A percentile compares a stretch with the other conserved stretches of the same genome.
Evolutionary conservation across 2,888 invertebrate genomes (phyloP).

Genomic region (Hemaris fuciformis): DNA sequence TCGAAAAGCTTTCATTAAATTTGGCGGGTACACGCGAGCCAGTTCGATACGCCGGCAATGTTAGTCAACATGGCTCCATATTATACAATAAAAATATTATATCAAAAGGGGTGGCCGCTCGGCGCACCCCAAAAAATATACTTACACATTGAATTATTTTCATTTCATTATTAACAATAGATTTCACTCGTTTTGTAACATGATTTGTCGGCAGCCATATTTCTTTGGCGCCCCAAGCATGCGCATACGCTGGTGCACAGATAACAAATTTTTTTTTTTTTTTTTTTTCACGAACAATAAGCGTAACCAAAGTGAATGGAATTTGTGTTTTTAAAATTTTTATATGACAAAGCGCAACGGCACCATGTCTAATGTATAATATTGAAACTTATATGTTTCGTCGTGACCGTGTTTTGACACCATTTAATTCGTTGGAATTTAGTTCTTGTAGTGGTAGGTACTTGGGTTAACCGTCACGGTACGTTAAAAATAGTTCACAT

Average conservation of each 20-base stretch:
- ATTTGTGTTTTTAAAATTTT: slow-evolving; percentile 41
- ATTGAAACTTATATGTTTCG: slow-evolving; percentile 33
- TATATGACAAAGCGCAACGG: slow-evolving; percentile 27
- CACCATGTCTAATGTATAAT: slow-evolving; percentile 48
- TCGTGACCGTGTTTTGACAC: slow-evolving; percentile 62
- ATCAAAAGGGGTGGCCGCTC: slow-evolving; percentile 46
- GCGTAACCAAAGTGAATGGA: slow-evolving; percentile 51
- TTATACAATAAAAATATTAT: slow-evolving; percentile 30
- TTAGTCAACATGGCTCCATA: slow-evolving; percentile 66
- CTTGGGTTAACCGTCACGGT: background rate
- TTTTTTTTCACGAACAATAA: slow-evolving; percentile 48
- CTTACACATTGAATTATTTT: slow-evolving; percentile 72
- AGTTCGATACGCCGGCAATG: slow-evolving; percentile 69
- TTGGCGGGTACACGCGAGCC: slow-evolving; percentile 4
- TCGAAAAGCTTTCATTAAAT: background rate
- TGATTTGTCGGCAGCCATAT: slow-evolving; percentile 79
- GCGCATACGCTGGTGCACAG: slow-evolving; percentile 39
- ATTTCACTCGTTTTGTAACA: slow-evolving; percentile 79
- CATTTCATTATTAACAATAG: slow-evolving; percentile 78
- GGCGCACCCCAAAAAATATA: slow-evolving; percentile 42
- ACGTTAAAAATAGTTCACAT: background rate
- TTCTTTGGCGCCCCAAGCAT: slow-evolving; percentile 45
- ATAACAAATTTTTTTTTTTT: slow-evolving; percentile 20
- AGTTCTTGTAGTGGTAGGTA: slow-evolving; percentile 25
- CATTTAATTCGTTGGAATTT: slow-evolving; percentile 46